phyloP scores from a whole-genome alignment of 2,797 vertebrate species.

The Catamblyrhynchus diadema region DNA sequence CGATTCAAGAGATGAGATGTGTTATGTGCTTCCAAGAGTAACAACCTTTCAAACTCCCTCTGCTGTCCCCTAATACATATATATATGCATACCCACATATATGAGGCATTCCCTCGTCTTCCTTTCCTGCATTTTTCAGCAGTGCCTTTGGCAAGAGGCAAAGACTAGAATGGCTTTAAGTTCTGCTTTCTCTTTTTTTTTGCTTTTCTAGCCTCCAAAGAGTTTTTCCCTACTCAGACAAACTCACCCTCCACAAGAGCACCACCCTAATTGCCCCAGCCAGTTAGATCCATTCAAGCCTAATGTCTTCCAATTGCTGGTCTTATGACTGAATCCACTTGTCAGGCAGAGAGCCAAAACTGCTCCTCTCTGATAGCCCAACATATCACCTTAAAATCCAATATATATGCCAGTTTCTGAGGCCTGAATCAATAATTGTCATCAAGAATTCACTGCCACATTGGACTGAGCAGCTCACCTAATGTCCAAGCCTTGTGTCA shows the following conservation, averaged over 20 bases:
- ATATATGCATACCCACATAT: neutral
- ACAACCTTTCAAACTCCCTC: neutral
- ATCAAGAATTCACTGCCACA: neutral
- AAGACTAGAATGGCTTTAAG: neutral
- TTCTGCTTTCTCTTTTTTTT: neutral
- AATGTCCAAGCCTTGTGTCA: neutral
- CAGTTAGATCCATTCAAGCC: neutral
- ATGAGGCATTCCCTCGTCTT: neutral
- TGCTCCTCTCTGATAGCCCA: neutral
- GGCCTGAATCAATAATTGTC: neutral
- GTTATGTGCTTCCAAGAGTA: neutral
- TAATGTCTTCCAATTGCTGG: neutral
- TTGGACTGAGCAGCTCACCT: neutral
- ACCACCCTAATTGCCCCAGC: neutral
- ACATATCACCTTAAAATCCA: slow-evolving; percentile 35
- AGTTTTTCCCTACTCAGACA: neutral
- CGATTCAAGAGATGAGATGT: neutral
- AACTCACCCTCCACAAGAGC: neutral
- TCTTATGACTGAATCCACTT: neutral
- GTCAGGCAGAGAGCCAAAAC: neutral
- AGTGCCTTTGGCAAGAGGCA: neutral
- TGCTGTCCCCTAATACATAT: neutral
- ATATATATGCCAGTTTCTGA: neutral
- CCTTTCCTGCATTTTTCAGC: neutral
- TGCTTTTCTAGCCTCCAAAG: neutral